Conservation (phyloP, 2,797 vertebrate species). For the Menidia menidia region DNA sequence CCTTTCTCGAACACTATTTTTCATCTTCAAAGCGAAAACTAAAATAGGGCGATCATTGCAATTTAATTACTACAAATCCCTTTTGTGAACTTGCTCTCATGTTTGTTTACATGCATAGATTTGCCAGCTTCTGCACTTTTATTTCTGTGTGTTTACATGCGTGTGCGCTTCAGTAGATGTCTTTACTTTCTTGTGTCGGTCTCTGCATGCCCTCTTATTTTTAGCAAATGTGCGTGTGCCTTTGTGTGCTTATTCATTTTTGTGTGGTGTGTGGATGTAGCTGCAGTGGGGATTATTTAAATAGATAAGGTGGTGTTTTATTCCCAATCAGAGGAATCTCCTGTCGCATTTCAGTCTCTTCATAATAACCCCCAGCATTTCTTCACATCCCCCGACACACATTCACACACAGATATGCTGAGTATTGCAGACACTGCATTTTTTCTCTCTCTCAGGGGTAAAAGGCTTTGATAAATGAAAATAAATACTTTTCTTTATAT, state of each 20-base stretch:
- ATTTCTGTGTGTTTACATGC: slow-evolving; percentile 17
- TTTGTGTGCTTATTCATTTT: background rate
- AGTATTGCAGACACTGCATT: slow-evolving; percentile 77
- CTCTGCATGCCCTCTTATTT: slow-evolving; percentile 50
- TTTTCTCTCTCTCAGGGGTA: slow-evolving; percentile 76
- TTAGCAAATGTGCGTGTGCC: slow-evolving; percentile 27
- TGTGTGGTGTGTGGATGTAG: slow-evolving; percentile 44
- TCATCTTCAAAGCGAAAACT: slow-evolving; percentile 80
- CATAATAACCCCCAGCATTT: slow-evolving; percentile 82
- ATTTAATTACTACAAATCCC: slow-evolving; percentile 84
- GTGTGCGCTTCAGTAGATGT: slow-evolving; percentile 43
- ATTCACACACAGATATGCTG: slow-evolving; percentile 36
- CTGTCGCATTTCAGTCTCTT: slow-evolving; percentile 78
- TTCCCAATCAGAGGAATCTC: slow-evolving; percentile 81
- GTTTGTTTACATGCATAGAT: slow-evolving; percentile 79
- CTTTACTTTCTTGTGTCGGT: slow-evolving; percentile 54
- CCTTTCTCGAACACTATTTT: slow-evolving; percentile 56
- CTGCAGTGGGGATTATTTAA: slow-evolving; percentile 80
- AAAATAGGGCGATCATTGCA: slow-evolving; percentile 81
- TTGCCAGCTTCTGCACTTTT: slow-evolving; percentile 73
- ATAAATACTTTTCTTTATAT: slow-evolving; percentile 82
- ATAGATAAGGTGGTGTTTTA: slow-evolving; percentile 82
- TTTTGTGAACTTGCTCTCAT: slow-evolving; percentile 79
- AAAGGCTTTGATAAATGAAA: slow-evolving; percentile 85
- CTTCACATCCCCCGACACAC: slow-evolving; percentile 64